Evolutionary conservation across 37 sponge, comb jelly and placozoan species (phyloP).

Genomic region (Chondrilla cf. caribensis): DNA sequence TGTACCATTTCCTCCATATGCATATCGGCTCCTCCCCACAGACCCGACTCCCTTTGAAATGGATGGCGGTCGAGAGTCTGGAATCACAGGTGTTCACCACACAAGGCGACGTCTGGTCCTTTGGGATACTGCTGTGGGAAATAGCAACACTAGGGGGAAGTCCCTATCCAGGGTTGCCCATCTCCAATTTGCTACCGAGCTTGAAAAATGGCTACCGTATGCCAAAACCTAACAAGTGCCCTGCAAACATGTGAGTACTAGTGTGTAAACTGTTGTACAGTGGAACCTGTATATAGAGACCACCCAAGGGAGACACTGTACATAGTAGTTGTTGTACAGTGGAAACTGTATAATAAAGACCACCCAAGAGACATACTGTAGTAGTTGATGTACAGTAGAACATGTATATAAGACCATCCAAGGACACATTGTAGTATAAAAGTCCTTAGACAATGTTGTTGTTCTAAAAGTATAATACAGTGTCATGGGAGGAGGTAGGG

Average conservation of each 20-base stretch:
- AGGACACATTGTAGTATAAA: too few relatives aligned
- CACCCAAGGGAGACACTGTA: neutral
- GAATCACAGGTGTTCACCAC: constrained; percentile 16
- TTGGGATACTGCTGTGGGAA: constrained; percentile 45
- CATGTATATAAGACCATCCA: neutral
- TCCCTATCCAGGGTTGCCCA: constrained; percentile 23
- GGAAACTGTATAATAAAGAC: too few relatives aligned
- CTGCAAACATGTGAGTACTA: neutral
- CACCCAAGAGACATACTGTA: too few relatives aligned
- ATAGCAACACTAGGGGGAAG: constrained; percentile 17
- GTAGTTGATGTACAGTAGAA: neutral
- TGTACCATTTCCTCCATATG: too few relatives aligned
- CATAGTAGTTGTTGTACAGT: too few relatives aligned
- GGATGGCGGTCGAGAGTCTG: constrained; percentile 16
- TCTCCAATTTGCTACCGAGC: neutral
- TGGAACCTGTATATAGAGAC: neutral
- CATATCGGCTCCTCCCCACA: neutral
- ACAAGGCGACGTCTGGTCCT: constrained; percentile 14
- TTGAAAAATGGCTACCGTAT: neutral
- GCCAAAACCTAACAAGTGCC: constrained; percentile 3
- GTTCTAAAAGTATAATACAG: too few relatives aligned
- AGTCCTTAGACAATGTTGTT: too few relatives aligned
- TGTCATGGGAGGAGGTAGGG: too few relatives aligned
- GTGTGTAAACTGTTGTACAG: neutral
- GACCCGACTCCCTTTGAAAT: constrained; percentile 17